Base-by-base conservation (phyloP, 1,140 invertebrate genomes). In the Bombus sibiricus region DNA sequence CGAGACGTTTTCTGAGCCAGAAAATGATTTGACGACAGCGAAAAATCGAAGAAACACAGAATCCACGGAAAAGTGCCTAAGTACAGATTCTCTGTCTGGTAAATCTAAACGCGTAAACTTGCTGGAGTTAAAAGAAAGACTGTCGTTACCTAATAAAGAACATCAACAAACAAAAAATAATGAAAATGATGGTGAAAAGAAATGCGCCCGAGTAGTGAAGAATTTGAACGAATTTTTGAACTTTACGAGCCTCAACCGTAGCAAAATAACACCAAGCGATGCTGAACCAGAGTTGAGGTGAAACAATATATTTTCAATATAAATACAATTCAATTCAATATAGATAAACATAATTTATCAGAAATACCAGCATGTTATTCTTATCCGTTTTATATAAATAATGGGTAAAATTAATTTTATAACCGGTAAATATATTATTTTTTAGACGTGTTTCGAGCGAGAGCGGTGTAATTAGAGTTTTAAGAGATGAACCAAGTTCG, bases 211-310 rank as follows among this genome's bases (percentile, higher is more conserved):
- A 90, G 96, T 98, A 86, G 97, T 98, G 2, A 98, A 97, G 93
- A 98, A 98, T 95, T 95, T 98, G n/a, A 98, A 98, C 90, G 97
- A 98, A 93, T 98, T 98, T 93, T 95, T 98, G 0, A 98, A 97
- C 89, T 97, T 98, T 91, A 96, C 97, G 28, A 96, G 96, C 22
- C 95, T 96, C 3, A 97, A 96, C 91, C 97, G 97, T 93, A 96
- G 94, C 80, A 95, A 93, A 89, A 93, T 94, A 47, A 94, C 91
- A 2, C 91, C 91, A 9, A 94, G 92, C 81, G 92, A 93, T 37
- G 77, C 85, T 18, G 94, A 95, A 32, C 88, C 91, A 18, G 94
- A 95, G 74, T 84, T 94, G 6, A 86, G 92, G n/a, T 89, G 85
- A 75, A 68, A 64, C 28, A 6, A 53, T 37, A 43, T 32, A 72